A percentile compares a stretch with the other conserved stretches of the same genome.
Conservation (phyloP, 2,888 invertebrate species). For the Macaria notata region DNA sequence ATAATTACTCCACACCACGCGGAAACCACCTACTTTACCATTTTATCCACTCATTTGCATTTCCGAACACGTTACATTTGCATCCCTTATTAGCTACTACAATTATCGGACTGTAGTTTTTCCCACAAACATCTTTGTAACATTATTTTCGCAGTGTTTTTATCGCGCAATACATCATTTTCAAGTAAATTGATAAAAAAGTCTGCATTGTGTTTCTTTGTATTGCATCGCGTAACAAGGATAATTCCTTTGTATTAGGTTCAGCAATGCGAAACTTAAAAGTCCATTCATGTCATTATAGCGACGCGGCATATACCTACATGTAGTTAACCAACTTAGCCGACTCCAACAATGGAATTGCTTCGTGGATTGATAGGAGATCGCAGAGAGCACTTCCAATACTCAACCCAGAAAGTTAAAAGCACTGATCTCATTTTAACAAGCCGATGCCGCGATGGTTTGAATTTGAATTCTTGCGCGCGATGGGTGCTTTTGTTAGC, state of each 20-base stretch:
- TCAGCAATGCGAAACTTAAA: constrained; percentile 53
- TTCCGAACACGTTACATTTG: constrained; percentile 27
- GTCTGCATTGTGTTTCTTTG: constrained; percentile 38
- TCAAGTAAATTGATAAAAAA: constrained; percentile 34
- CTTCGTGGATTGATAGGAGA: constrained; percentile 26
- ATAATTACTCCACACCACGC: constrained; percentile 45
- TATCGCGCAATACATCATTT: neutral
- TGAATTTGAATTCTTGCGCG: constrained; percentile 46
- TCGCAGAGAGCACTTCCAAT: constrained; percentile 25
- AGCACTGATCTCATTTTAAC: constrained; percentile 46
- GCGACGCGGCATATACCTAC: constrained; percentile 17
- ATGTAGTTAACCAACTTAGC: constrained; percentile 30
- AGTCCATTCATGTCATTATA: constrained; percentile 44
- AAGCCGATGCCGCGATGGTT: constrained; percentile 46
- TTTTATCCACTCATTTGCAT: constrained; percentile 29
- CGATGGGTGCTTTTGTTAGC: constrained; percentile 49
- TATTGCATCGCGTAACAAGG: constrained; percentile 44
- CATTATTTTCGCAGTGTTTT: neutral
- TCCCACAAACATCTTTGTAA: neutral
- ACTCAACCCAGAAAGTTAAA: constrained; percentile 44
- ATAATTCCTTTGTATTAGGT: constrained; percentile 55
- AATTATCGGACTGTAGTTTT: neutral
- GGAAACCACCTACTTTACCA: constrained; percentile 14
- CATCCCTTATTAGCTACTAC: constrained; percentile 1
- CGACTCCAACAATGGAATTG: constrained; percentile 38